phyloP scores from a whole-genome alignment of 2,113 vertebrate species.

The Sula dactylatra region DNA sequence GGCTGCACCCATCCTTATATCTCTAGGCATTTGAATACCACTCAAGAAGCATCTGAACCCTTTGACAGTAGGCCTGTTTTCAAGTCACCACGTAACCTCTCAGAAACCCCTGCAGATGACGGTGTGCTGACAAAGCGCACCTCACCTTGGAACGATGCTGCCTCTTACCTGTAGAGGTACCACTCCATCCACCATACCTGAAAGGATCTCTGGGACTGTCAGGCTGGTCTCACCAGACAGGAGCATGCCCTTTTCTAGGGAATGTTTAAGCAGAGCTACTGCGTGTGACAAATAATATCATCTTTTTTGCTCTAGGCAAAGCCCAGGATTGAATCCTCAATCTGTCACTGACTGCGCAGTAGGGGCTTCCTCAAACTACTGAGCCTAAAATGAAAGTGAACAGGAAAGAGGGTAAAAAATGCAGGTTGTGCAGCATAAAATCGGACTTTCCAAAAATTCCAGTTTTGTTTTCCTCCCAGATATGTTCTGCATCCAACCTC shows the following conservation, averaged over 20 bases:
- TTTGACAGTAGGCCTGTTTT: not conserved
- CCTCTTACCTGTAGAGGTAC: conserved; percentile 29
- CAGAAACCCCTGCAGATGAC: conserved; percentile 7
- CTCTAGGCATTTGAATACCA: conserved; percentile 33
- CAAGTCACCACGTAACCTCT: not conserved
- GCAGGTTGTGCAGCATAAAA: not conserved
- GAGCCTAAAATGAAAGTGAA: not conserved
- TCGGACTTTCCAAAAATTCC: not conserved
- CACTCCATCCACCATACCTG: not conserved
- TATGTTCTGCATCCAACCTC: not conserved
- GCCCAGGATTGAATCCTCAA: not conserved
- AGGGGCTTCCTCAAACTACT: not conserved
- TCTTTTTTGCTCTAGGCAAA: not conserved
- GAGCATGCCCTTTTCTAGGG: not conserved
- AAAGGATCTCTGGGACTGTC: not conserved
- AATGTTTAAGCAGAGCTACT: not conserved
- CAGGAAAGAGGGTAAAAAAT: not conserved
- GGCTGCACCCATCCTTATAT: conserved; percentile 39
- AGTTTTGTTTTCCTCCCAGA: not conserved
- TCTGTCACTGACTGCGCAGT: not conserved
- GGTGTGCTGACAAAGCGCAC: not conserved
- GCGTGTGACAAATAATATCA: not conserved
- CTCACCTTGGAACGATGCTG: not conserved
- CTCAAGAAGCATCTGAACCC: not conserved
- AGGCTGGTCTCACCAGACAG: not conserved